phyloP scores from a whole-genome alignment of 2,888 invertebrate genomes.

The Acanthococcus lagerstroemiae region DNA sequence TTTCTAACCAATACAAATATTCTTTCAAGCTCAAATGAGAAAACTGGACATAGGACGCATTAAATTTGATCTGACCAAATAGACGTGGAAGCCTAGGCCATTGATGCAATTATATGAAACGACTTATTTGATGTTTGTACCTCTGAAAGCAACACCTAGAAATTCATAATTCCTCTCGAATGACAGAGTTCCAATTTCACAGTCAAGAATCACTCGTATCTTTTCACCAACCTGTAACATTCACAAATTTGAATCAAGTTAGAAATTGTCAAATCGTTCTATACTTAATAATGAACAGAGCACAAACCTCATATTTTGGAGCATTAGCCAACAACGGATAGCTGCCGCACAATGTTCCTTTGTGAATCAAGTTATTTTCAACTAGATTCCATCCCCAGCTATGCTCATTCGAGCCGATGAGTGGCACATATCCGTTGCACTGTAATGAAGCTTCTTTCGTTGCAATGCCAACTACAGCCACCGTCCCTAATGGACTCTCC shows the following conservation, averaged over 20 bases:
- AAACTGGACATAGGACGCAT: neutral
- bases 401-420: conserved; percentile 90
- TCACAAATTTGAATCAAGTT: neutral
- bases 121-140: neutral
- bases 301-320: conserved; percentile 71
- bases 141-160: conserved; percentile 90
- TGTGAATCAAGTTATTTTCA: conserved; percentile 91
- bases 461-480: conserved; percentile 91
- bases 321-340: conserved; percentile 91
- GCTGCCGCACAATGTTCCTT: conserved; percentile 88
- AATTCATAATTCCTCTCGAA: conserved; percentile 98
- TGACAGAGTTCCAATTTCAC: conserved; percentile 91
- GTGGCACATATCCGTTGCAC: conserved; percentile 88
- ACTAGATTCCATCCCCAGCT: conserved; percentile 99
- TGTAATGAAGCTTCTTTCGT: conserved; percentile 89
- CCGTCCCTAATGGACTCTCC: conserved; percentile 97
- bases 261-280: neutral
- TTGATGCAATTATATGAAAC: neutral
- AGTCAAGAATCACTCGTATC: conserved; percentile 93
- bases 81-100: neutral
- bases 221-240: conserved; percentile 77
- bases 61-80: neutral
- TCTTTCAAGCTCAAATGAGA: neutral
- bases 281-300: too few relatives aligned
- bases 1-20: neutral